phyloP scores from a whole-genome alignment of 2,888 invertebrate genomes.

The Xanthia togata region DNA sequence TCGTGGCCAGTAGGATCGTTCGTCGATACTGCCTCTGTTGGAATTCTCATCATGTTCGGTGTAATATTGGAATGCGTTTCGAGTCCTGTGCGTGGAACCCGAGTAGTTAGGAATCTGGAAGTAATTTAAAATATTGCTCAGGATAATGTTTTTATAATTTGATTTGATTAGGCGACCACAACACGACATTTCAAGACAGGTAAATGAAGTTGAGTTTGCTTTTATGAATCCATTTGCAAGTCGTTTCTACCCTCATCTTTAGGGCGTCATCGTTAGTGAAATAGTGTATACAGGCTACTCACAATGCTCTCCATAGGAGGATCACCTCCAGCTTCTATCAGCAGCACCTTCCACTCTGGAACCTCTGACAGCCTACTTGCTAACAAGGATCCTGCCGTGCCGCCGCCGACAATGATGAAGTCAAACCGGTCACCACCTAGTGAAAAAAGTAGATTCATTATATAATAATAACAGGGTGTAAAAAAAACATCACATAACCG shows the following conservation, averaged over 20 bases:
- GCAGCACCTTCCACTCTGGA: slow-evolving; percentile 81
- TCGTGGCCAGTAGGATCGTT: slow-evolving; percentile 84
- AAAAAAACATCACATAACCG: neutral
- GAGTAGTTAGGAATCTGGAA: slow-evolving; percentile 85
- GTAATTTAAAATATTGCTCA: neutral
- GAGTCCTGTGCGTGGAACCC: slow-evolving; percentile 76
- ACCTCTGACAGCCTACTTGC: slow-evolving; percentile 82
- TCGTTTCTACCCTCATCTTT: neutral
- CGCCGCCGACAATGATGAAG: slow-evolving; percentile 85
- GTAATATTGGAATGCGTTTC: slow-evolving; percentile 81
- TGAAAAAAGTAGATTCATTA: neutral
- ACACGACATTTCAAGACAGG: neutral
- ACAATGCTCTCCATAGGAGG: slow-evolving; percentile 84
- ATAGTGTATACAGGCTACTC: slow-evolving; percentile 61
- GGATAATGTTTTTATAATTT: neutral
- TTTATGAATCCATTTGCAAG: neutral
- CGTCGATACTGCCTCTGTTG: slow-evolving; percentile 74
- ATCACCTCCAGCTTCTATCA: slow-evolving; percentile 85
- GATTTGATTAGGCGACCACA: neutral
- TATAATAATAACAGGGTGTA: neutral
- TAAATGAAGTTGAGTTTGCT: neutral
- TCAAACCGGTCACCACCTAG: slow-evolving; percentile 83
- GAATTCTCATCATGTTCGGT: slow-evolving; percentile 80
- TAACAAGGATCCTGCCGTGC: slow-evolving; percentile 84
- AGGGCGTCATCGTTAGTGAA: neutral